Percentiles rank a stretch among this genome's conserved stretches.
Conservation (phyloP, 2,797 vertebrate genomes). For the Cossypha dichroa region DNA sequence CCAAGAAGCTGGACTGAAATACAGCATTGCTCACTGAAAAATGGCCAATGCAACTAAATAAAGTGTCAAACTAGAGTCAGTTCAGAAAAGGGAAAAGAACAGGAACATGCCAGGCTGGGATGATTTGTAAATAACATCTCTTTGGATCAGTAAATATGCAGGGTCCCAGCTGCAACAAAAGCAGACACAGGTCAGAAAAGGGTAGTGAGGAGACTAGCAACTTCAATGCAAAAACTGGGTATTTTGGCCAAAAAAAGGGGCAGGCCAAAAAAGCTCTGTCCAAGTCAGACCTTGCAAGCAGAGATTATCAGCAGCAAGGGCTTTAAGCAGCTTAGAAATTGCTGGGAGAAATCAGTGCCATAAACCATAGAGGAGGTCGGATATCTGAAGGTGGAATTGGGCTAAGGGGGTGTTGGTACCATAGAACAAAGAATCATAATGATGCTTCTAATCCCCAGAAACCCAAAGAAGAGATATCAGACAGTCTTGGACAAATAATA, state of each 20-base stretch:
- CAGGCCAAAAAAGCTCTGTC: not conserved
- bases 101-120: not conserved
- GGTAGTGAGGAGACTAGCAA: not conserved
- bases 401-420: not conserved
- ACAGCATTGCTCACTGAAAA: not conserved
- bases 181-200: not conserved
- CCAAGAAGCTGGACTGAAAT: not conserved
- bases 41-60: not conserved
- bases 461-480: not conserved
- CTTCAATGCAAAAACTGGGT: not conserved
- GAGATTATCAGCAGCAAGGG: not conserved
- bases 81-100: not conserved
- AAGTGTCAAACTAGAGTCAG: not conserved
- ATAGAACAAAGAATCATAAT: not conserved
- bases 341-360: not conserved
- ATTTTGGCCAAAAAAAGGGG: not conserved
- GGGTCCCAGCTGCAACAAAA: not conserved
- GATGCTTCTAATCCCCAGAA: not conserved
- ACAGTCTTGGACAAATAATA: not conserved
- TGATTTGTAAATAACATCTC: not conserved
- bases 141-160: not conserved
- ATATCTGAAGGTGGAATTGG: not conserved
- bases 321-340: conserved; percentile 1
- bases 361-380: not conserved
- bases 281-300: not conserved